These are phyloP conservation scores for Ceuthmochares aereus DNA, from an alignment of 2,113 vertebrate genomes.

Conservation along the genomic window DNA sequence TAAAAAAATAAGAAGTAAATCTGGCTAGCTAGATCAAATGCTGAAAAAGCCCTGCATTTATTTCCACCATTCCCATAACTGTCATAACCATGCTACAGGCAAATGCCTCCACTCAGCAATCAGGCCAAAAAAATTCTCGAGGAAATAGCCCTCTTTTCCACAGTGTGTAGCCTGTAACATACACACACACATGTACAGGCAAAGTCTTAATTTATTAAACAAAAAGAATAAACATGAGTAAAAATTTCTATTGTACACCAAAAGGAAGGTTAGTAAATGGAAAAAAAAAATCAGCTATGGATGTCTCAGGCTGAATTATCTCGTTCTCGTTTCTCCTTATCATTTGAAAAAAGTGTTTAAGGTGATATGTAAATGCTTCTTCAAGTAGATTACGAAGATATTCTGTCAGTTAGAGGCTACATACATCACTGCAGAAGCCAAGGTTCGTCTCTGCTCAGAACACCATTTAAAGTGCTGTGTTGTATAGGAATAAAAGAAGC, in stretches of 20 bases:
- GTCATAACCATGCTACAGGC: neutral
- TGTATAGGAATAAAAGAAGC: neutral
- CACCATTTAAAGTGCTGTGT: neutral
- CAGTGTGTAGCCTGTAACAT: neutral
- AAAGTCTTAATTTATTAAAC: neutral
- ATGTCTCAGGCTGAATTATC: neutral
- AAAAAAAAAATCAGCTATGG: neutral
- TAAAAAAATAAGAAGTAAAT: neutral
- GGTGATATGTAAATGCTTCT: neutral
- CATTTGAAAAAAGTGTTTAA: neutral
- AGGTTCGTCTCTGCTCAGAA: neutral
- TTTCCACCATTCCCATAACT: neutral
- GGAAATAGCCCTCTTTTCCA: neutral
- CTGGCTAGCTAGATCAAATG: neutral
- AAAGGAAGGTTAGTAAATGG: neutral
- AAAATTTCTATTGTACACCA: neutral
- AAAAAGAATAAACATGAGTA: neutral
- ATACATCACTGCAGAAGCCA: rapidly evolving
- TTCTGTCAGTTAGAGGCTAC: neutral
- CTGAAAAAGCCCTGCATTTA: neutral
- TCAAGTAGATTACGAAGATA: neutral
- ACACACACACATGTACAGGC: rapidly evolving
- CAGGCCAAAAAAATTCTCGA: neutral
- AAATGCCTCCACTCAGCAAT: neutral
- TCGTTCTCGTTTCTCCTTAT: neutral